These are phyloP conservation scores for Hemiscyllium ocellatum DNA, from an alignment of 2,113 vertebrate species.

Conservation along the genomic window DNA sequence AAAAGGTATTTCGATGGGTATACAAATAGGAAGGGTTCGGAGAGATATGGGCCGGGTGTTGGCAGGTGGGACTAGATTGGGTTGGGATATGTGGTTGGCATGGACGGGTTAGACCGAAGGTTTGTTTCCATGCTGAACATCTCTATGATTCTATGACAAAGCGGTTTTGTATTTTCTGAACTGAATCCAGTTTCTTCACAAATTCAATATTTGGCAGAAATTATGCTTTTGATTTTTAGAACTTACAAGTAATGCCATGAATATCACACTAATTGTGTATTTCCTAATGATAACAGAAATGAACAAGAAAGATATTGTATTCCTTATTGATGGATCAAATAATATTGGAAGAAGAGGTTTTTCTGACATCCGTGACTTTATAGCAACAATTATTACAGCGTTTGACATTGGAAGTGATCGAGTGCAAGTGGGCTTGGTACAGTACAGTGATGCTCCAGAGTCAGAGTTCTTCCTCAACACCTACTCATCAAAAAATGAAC, in stretches of 20 bases:
- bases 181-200: neutral
- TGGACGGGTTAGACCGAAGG: too few species aligned
- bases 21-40: too few species aligned
- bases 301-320: constrained; percentile 77
- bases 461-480: constrained; percentile 55
- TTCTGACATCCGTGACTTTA: constrained; percentile 63
- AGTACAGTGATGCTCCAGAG: constrained; percentile 74
- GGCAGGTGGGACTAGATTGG: too few species aligned
- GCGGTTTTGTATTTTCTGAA: neutral
- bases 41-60: too few species aligned
- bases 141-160: too few species aligned
- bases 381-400: constrained; percentile 66
- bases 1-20: too few species aligned
- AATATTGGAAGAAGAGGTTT: constrained; percentile 60
- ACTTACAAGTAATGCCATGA: neutral
- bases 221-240: neutral
- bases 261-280: neutral
- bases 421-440: constrained; percentile 76
- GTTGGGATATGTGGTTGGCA: too few species aligned
- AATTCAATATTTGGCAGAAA: neutral
- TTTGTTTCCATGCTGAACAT: too few species aligned
- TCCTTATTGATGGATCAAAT: constrained; percentile 82
- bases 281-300: neutral
- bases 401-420: constrained; percentile 75
- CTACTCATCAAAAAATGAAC: constrained; percentile 38